phyloP scores from a whole-genome alignment of 2,113 vertebrate genomes.

The Aspidoscelis tigris region DNA sequence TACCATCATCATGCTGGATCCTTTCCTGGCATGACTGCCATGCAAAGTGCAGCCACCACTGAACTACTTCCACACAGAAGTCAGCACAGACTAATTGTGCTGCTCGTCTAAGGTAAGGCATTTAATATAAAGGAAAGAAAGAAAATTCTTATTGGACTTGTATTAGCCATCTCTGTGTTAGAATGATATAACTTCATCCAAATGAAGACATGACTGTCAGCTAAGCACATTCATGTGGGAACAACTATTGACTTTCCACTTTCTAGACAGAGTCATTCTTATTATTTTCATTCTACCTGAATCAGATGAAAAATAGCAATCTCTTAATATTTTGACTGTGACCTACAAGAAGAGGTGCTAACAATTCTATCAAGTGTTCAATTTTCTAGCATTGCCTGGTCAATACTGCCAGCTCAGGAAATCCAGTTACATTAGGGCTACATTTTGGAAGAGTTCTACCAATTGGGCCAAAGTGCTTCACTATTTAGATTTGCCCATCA shows the following conservation, averaged over 20 bases:
- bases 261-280: not conserved
- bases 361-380: not conserved
- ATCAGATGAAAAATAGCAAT: not conserved
- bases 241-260: not conserved
- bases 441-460: constrained; percentile 6
- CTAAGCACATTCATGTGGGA: not conserved
- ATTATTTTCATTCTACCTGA: not conserved
- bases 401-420: constrained; percentile 27
- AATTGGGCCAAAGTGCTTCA: constrained; percentile 35
- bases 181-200: too few relatives aligned
- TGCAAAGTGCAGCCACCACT: too few relatives aligned
- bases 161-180: too few relatives aligned
- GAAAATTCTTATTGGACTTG: too few relatives aligned
- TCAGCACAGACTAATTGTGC: too few relatives aligned
- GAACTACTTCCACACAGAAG: too few relatives aligned
- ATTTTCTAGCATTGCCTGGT: not conserved
- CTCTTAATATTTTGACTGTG: constrained; percentile 13
- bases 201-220: too few relatives aligned
- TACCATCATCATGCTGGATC: too few relatives aligned
- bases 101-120: too few relatives aligned
- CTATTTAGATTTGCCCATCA: constrained; percentile 40
- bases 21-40: too few relatives aligned
- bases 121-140: too few relatives aligned
- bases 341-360: not conserved
- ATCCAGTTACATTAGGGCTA: constrained; percentile 36